Evolutionary conservation across 2,797 vertebrate genomes (phyloP), one percentile per base, ranked within the genome.

Genomic region (Rhynchonycteris naso): DNA sequence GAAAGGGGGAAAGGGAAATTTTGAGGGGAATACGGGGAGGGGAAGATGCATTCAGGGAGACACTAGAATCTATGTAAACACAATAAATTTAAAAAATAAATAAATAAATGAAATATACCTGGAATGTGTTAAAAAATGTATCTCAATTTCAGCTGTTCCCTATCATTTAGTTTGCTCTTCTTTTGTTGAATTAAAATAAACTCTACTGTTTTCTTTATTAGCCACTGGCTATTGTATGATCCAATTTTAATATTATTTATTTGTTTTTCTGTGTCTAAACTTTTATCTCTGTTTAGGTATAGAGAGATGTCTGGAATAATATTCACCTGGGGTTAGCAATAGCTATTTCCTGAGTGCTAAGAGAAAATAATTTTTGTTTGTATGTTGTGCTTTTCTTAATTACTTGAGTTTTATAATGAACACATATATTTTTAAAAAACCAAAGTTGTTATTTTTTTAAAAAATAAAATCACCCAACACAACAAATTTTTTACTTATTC

Each of bases 151-250:
- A 90, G 33, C 56, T 92, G 59, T 54, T 89, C 58, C 50, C 47
- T 76, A 22, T 87, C 28, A 59, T 86, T 86, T 2, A 16, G 35
- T 47, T 90, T 95, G 8, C 2, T 75, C 91, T 91, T 71, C 54
- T 91, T 84, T 75, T 78, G n/a, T 71, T 91, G 66, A 59, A 58
- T 88, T 85, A 61, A 94, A 92, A 79, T 84, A 4, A 88, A 72
- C n/a, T 66, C 19, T 21, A 81, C 50, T 50, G 78, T 63, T 81
- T 80, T 79, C 38, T 93, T 93, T 72, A 83, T 87, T 94, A 87
- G 78, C 4, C 16, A 30, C 5, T 35, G 78, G 33, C 18, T 90
- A 10, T 63, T 54, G 33, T 93, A 38, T 72, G 82, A 79, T 82
- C 28, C 66, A 88, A 22, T 80, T 88, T 43, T 88, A 88, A 50